Percentiles rank a stretch among this genome's conserved stretches.
Evolutionary conservation across 2,113 vertebrate genomes (phyloP).

Genomic region (Plotosus lineatus): DNA sequence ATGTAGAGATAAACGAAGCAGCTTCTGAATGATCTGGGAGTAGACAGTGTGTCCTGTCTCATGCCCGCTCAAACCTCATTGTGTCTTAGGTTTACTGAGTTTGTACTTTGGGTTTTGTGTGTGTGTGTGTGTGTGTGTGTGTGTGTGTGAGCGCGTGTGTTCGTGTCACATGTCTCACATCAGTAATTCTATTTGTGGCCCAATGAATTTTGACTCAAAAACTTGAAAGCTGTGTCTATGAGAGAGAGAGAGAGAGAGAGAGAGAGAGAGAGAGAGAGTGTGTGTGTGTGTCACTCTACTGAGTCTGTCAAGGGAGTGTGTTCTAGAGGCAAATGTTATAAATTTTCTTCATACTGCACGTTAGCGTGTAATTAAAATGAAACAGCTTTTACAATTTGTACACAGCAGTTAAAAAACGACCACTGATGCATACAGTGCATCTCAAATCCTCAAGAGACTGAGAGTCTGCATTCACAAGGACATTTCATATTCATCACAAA

Average conservation of each 20-base stretch:
- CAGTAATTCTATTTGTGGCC: constrained; percentile 39
- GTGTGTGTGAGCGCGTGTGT: constrained; percentile 11
- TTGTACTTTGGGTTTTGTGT: constrained; percentile 9
- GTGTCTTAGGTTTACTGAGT: background rate
- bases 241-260: background rate
- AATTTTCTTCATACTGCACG: constrained; percentile 5
- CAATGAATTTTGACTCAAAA: constrained; percentile 43
- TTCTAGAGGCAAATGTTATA: constrained; percentile 1
- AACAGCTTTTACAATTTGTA: background rate
- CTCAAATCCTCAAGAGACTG: background rate
- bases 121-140: background rate
- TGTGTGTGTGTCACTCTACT: background rate
- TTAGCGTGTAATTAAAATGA: constrained; percentile 12
- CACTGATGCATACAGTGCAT: background rate
- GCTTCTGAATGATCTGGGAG: constrained; percentile 35
- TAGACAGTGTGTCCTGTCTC: constrained; percentile 34
- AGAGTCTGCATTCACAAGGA: background rate
- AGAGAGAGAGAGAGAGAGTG: background rate
- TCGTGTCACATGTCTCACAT: background rate
- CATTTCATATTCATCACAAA: background rate
- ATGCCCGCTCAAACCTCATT: constrained; percentile 4
- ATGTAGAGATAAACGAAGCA: constrained; percentile 19
- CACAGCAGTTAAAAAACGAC: background rate
- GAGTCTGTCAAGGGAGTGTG: background rate
- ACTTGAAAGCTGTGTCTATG: background rate